Evolutionary conservation across 2,888 invertebrate species (phyloP).

Genomic region (Phoenoteleia sp.): DNA sequence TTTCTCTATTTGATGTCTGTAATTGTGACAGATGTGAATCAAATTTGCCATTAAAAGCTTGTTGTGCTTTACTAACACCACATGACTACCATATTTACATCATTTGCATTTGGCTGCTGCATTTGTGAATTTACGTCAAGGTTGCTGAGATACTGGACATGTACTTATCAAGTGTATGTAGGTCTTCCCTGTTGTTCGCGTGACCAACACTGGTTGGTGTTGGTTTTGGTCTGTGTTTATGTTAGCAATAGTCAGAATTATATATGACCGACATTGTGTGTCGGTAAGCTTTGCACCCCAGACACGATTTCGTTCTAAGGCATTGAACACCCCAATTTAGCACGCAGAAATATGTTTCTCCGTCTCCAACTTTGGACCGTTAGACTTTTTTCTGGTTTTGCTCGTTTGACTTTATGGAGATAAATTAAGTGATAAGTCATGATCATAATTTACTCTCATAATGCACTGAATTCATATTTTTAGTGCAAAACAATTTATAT

Average conservation of each 20-base stretch:
- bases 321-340: slow-evolving; percentile 39
- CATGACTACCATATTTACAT: slow-evolving; percentile 1
- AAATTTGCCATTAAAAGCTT: slow-evolving; percentile 25
- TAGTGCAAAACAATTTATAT: too few species aligned
- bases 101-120: slow-evolving; percentile 8
- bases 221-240: slow-evolving; percentile 40
- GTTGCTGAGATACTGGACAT: slow-evolving; percentile 38
- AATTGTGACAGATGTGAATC: too few species aligned
- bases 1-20: too few species aligned
- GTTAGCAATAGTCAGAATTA: slow-evolving; percentile 42
- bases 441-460: not conserved
- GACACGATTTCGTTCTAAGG: slow-evolving; percentile 49
- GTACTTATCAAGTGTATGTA: slow-evolving; percentile 47
- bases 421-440: slow-evolving; percentile 18
- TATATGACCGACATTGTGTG: slow-evolving; percentile 38
- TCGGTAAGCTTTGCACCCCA: slow-evolving; percentile 29
- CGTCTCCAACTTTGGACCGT: not conserved
- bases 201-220: slow-evolving; percentile 33
- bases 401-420: not conserved
- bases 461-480: not conserved
- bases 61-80: slow-evolving; percentile 16
- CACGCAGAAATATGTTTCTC: slow-evolving; percentile 25
- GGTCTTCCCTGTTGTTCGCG: slow-evolving; percentile 36
- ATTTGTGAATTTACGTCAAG: slow-evolving; percentile 38
- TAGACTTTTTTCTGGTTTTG: not conserved